Base-by-base conservation (phyloP, 2,797 vertebrate species). In the Sebastes steindachneri region DNA sequence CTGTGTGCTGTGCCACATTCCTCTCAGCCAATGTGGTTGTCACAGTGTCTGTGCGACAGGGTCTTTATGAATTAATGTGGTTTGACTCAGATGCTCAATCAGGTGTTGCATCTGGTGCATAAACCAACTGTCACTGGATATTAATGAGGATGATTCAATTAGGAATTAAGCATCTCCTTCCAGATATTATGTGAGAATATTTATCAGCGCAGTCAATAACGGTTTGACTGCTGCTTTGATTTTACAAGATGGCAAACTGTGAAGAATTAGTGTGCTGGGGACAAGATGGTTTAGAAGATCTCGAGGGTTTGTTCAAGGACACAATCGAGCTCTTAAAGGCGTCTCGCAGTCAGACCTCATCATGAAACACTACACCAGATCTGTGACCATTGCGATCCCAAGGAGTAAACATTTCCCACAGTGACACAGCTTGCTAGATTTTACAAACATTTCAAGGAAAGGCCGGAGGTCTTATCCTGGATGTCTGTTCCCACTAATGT, bases 51-150 rank as follows among this genome's bases (percentile, higher is more conserved):
- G 83, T 71, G 76, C 23, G 31, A 79, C 77, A 59, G 85, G 55
- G 57, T 83, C 80, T 86, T 90, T 85, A 83, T 93, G 87, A 87
- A 89, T 92, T 89, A 81, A 89, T 92, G 79, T 54, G 72, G 70
- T 84, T 79, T 87, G 84, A 88, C 79, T 89, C 78, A 68, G 68
- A 84, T 69, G 83, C 77, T 88, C 74, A 79, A 73, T 89, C 89
- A 90, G 86, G 85, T 92, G 89, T 91, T 62, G 75, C 75, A 80
- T 89, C 82, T 79, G 72, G 71, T 82, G 80, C 85, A 37, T 60
- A 83, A 83, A 86, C 84, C 84, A 87, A 68, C 78, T 79, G 67
- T 91, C 85, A 29, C 81, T 79, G 79, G 82, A 87, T 93, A 88
- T 89, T 85, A 84, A 88, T 80, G 68, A 80, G 69, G 75, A 60